Base-by-base conservation (phyloP, 2,888 invertebrate species). In the Loripinus fragilis region DNA sequence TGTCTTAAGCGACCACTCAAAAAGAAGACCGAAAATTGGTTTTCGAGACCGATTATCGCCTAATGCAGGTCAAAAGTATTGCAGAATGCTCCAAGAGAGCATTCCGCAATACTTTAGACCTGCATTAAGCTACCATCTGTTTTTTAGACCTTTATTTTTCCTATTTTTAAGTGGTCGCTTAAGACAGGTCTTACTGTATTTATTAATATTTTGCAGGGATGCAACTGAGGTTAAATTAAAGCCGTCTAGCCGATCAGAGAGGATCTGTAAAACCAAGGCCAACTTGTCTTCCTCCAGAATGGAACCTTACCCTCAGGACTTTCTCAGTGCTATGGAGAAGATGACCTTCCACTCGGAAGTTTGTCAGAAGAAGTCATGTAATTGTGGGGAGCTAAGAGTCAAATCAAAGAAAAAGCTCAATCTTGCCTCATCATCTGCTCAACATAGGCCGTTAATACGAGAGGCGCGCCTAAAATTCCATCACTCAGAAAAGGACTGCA, bases 391-490 rank as follows among this genome's bases (percentile, higher is more conserved):
- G 50, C 60, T 81, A 12, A 64, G 78, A 66, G 68, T 79, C 45
- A 81, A 78, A 45, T 69, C 77, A 33, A 83, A 81, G 42, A 85
- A 86, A 73, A 84, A 82, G 48, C 85, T 87, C 35, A 89, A 87
- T 74, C 87, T 86, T 86, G 88, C 88, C 50, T 76, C 83, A 30
- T 78, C 83, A 8, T 76, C 86, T 17, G 76, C 77, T 33, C 83
- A 82, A n/a, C 84, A 83, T 20, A 69, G 87, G 28, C 85, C 85
- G 23, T 60, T 89, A 20, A 87, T 89, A 23, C 80, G 86, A 33
- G 91, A 91, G 38, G 90, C 90, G 12, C 78, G 86, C 33, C 81
- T 91, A 8, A 90, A 90, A 68, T 69, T 89, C 35, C 91, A 90
- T 68, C 87, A 90, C 66, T 85, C 87, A 35, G 87, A 90, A 41